Evolutionary conservation across 2,113 vertebrate genomes (phyloP).

Genomic region (Emydura subglobosa): DNA sequence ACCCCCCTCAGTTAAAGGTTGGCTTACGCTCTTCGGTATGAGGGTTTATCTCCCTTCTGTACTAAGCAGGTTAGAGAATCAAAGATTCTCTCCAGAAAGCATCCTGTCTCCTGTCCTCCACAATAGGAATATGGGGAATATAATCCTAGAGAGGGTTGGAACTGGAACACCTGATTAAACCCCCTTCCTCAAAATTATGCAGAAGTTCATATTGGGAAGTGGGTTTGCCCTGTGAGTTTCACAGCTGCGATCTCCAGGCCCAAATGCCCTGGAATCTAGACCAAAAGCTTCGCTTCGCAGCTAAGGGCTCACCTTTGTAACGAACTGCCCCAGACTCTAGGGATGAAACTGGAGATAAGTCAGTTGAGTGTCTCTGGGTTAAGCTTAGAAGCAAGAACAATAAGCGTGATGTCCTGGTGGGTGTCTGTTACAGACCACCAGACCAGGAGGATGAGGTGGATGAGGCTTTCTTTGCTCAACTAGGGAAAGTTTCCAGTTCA

Average conservation of each 20-base stretch:
- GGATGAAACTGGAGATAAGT: no score
- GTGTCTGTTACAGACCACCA: no score
- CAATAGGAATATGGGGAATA: not conserved
- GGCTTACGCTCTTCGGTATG: not conserved
- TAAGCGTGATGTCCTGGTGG: no score
- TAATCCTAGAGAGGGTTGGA: not conserved
- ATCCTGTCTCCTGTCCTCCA: not conserved
- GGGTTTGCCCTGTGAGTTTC: not conserved
- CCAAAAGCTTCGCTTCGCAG: fast-evolving
- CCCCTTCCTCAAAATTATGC: not conserved
- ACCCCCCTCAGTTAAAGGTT: not conserved
- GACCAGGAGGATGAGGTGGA: no score
- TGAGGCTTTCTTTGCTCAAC: no score
- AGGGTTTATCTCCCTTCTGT: not conserved
- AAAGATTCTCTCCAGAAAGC: not conserved
- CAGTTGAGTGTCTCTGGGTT: no score
- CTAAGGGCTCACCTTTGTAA: fast-evolving
- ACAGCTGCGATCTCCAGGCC: not conserved
- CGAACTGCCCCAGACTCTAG: fast-evolving
- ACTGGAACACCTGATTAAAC: not conserved
- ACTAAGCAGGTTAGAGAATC: not conserved
- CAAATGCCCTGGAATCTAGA: not conserved
- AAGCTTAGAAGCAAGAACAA: no score
- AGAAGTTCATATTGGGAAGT: not conserved
- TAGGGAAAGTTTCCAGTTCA: no score